Evolutionary conservation across 2,113 vertebrate species (phyloP).

Genomic region (Gulo gulo): DNA sequence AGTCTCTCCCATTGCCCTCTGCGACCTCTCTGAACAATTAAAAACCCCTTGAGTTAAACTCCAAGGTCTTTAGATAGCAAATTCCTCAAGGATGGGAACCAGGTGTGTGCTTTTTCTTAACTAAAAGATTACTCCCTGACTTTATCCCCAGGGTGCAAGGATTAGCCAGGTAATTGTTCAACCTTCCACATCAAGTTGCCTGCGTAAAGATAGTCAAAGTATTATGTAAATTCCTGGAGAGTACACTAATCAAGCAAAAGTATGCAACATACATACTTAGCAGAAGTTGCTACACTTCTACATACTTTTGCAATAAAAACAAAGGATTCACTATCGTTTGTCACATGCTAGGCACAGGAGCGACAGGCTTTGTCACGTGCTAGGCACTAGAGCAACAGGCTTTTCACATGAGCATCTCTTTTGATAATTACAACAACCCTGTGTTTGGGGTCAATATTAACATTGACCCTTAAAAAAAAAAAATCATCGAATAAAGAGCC

Average conservation of each 20-base stretch:
- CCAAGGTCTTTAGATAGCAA: not conserved
- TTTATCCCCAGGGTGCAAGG: not conserved
- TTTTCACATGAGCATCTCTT: conserved; percentile 9
- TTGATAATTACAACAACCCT: not conserved
- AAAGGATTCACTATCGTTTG: not conserved
- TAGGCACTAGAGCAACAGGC: not conserved
- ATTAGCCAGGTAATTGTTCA: conserved; percentile 7
- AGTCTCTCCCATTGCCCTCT: not conserved
- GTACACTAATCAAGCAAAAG: conserved; percentile 1
- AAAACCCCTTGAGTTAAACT: not conserved
- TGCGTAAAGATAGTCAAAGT: not conserved
- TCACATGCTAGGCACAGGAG: not conserved
- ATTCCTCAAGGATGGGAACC: conserved; percentile 51
- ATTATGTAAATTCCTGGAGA: not conserved
- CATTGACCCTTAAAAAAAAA: not conserved
- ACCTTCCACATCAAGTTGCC: not conserved
- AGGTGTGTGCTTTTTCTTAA: conserved; percentile 18
- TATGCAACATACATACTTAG: not conserved
- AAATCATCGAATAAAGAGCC: not conserved
- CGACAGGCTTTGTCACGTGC: not conserved
- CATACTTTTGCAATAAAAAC: not conserved
- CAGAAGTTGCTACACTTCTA: not conserved
- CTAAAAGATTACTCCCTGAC: not conserved
- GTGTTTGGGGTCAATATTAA: not conserved
- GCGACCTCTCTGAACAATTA: conserved; percentile 28